These are phyloP conservation scores for Leptopilina boulardi DNA, from an alignment of 1,140 invertebrate species.

Conservation along the genomic window DNA sequence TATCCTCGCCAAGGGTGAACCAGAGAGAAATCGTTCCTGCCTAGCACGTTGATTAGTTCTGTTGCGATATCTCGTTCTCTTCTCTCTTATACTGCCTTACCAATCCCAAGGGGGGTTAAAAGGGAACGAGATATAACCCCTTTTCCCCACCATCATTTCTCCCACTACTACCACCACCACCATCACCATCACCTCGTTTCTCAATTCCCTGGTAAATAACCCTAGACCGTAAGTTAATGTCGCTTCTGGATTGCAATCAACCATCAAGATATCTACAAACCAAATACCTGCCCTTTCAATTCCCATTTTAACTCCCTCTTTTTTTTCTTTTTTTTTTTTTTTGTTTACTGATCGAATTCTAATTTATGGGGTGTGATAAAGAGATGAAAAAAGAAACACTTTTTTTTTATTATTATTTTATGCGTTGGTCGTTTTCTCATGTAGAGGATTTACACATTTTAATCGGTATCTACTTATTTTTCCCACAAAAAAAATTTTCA, in stretches of 20 bases:
- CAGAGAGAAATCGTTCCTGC: constrained; percentile 58
- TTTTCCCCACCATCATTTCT: constrained; percentile 23
- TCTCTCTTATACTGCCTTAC: constrained; percentile 4
- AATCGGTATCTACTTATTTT: no score
- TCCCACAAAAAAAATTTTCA: no score
- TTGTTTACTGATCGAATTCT: background rate
- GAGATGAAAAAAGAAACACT: no score
- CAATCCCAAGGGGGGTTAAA: constrained; percentile 43
- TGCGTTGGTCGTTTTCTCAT: background rate
- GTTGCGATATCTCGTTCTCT: constrained; percentile 51
- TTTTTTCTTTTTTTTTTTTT: background rate
- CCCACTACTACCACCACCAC: background rate
- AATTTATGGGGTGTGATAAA: background rate
- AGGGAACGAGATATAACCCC: constrained; percentile 37
- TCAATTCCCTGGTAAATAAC: constrained; percentile 57
- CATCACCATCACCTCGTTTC: no score
- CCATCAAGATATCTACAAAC: constrained; percentile 13
- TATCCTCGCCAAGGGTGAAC: constrained; percentile 47
- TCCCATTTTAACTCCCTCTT: background rate
- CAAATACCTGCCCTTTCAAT: constrained; percentile 22
- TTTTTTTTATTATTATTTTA: background rate
- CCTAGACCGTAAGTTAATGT: constrained; percentile 44
- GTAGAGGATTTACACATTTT: no score
- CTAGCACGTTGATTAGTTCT: constrained; percentile 63
- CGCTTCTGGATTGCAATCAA: constrained; percentile 22